Evolutionary conservation across 2,113 vertebrate species (phyloP), one percentile per base, ranked within the genome.

Genomic region (Corythaixoides concolor): DNA sequence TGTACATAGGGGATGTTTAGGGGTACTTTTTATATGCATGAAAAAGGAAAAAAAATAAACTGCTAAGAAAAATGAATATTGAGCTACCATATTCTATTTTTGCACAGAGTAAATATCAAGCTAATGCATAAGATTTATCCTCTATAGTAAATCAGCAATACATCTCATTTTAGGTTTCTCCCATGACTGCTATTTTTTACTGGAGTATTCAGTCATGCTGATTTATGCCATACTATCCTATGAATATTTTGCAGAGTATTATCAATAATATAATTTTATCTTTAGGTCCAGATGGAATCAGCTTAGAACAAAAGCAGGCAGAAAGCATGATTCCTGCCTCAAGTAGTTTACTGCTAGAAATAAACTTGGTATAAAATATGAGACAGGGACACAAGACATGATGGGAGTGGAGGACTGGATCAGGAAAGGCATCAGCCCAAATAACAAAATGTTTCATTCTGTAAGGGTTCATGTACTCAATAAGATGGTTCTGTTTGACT

Each of bases 61-160:
- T 75, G 58, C 24, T 75, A 86, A 83, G 63, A 83, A 92, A 94
- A 95, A 90, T 92, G 27, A 82, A 41, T 91, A 93, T 80, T 87
- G 89, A 90, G 77, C 30, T 93, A 93, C 76, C 12, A 2, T 35
- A 67, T 47, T 77, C 74, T 87, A 63, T 68, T 96, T 95, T 88
- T 91, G 60, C 73, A 89, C 11, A 2, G 66, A 87, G 83, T 75
- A 93, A 95, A 90, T 94, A 93, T 84, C 69, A 94, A 75, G 68
- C 84, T 93, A 96, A 95, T 81, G 66, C 39, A 35, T 80, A 90
- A 81, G 69, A 94, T 96, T 97, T 97, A 97, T 95, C 55, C 70
- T 82, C 66, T 90, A 3, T 62, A 94, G 75, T 94, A 97, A 96
- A 92, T 95, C 91, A 83, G 70, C 85, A 93, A 21, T 94, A 83